Percentiles rank a stretch among this genome's conserved stretches.
Evolutionary conservation across 2,888 invertebrate genomes (phyloP).

Genomic region (Emmelina monodactyla): DNA sequence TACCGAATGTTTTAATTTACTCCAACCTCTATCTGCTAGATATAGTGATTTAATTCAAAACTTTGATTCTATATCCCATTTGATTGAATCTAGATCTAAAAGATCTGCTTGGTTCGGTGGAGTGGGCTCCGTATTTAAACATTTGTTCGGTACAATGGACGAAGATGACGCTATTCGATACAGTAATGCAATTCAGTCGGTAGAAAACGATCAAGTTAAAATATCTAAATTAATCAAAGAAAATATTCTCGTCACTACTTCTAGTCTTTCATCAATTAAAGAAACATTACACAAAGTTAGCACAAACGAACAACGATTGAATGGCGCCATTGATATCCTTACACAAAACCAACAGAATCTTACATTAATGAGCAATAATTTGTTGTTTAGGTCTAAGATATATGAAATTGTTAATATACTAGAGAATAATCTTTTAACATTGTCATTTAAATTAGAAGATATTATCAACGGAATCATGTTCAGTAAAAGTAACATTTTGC

Average conservation of each 20-base stretch:
- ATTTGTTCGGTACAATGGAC: constrained; percentile 4
- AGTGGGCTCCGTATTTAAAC: constrained; percentile 16
- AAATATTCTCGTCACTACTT: neutral
- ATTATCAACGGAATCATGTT: constrained; percentile 3
- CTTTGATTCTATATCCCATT: neutral
- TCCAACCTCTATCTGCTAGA: neutral
- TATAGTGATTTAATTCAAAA: neutral
- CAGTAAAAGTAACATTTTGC: constrained; percentile 8
- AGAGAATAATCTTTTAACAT: constrained; percentile 8
- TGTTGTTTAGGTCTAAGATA: constrained; percentile 5
- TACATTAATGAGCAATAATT: neutral
- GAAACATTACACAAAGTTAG: neutral
- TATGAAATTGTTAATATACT: constrained; percentile 8
- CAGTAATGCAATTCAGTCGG: constrained; percentile 1
- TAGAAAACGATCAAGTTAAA: neutral
- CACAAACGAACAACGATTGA: neutral
- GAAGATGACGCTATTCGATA: constrained; percentile 2
- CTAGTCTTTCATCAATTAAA: neutral
- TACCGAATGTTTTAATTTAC: constrained; percentile 1
- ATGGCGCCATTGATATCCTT: neutral
- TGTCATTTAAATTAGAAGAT: constrained; percentile 12
- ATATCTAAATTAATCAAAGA: neutral
- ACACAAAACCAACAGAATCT: neutral
- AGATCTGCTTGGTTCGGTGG: constrained; percentile 17
- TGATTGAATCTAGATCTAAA: constrained; percentile 7